Evolutionary conservation across 1,140 invertebrate genomes (phyloP), one percentile per base, ranked within the genome.

Genomic region (Aphaenogaster rudis): DNA sequence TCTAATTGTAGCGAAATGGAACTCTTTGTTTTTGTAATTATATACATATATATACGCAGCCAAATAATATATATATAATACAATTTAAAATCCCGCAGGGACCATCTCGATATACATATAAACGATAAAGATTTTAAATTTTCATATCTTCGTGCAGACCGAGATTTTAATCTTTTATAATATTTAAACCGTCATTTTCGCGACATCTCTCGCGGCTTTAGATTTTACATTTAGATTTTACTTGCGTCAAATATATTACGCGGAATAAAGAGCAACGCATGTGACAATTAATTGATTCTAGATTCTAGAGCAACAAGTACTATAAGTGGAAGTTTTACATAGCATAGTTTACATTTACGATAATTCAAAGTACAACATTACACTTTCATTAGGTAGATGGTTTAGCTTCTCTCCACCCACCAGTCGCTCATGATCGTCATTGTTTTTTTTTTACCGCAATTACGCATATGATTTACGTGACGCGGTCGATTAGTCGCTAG

Each of bases 1-100:
- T 57, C 45, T 66, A 66, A 57, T 61, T 8, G 36, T 72, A 69
- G 36, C n/a, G 33, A 28, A 76, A 79, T 45, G 39, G 9, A 66
- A 57, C 15, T 28, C 28, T 87, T 81, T 80, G 89, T 86, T 90
- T 90, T 86, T 91, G 67, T 92, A 89, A 78, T 81, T 21, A 84
- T 76, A 78, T 79, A 52, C 28, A 77, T 48, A 78, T 59, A 76
- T 66, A 78, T 66, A 45, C 36, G 64, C 74, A 79, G 15, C 57
- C 33, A 80, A 84, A 61, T 78, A 76, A 48, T 71, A 59, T 80
- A 54, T 80, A 54, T 67, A 82, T 80, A 86, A 82, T 88, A 77
- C 54, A 71, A 90, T 71, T 82, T 86, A 77, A 84, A 90, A 93
- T 93, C 93, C 92, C 93, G 87, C 92, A 92, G 92, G 93, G 93